These are phyloP conservation scores for Sebastes wilsoni DNA, from an alignment of 2,797 vertebrate species.

Conservation along the genomic window DNA sequence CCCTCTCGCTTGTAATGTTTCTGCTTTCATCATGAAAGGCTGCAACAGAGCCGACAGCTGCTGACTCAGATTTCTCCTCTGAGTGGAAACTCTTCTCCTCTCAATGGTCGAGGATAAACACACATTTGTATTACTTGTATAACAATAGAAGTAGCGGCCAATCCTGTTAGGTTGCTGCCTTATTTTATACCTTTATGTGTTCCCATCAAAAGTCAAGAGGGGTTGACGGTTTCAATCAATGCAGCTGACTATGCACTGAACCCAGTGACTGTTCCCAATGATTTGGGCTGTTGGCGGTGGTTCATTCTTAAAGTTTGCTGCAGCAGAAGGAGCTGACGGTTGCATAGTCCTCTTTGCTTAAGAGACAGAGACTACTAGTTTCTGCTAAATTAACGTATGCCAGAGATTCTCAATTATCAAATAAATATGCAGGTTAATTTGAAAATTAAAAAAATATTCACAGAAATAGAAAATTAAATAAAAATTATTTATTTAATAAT, in stretches of 20 bases:
- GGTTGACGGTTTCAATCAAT: slow-evolving; percentile 15
- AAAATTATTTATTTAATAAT: too few relatives aligned
- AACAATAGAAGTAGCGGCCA: background rate
- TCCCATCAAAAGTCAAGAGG: background rate
- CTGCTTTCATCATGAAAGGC: slow-evolving; percentile 52
- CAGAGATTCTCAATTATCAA: too few relatives aligned
- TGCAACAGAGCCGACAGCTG: slow-evolving; percentile 64
- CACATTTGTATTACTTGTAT: background rate
- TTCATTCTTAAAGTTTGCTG: slow-evolving; percentile 17
- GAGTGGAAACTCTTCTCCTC: slow-evolving; percentile 21
- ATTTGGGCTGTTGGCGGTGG: background rate
- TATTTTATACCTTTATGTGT: background rate
- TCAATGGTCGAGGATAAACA: background rate
- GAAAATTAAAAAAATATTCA: too few relatives aligned
- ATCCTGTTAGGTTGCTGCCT: background rate
- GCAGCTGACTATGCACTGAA: slow-evolving; percentile 39
- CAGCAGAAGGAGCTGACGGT: background rate
- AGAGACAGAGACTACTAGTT: background rate
- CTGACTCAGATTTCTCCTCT: slow-evolving; percentile 65
- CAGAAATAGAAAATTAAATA: too few relatives aligned
- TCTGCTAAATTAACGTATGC: background rate
- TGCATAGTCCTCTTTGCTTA: background rate
- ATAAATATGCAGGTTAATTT: too few relatives aligned
- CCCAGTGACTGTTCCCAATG: background rate
- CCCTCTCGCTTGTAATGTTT: slow-evolving; percentile 20